These are phyloP conservation scores for Aspidiotus rigidus DNA, from an alignment of 2,888 invertebrate genomes.

Conservation along the genomic window DNA sequence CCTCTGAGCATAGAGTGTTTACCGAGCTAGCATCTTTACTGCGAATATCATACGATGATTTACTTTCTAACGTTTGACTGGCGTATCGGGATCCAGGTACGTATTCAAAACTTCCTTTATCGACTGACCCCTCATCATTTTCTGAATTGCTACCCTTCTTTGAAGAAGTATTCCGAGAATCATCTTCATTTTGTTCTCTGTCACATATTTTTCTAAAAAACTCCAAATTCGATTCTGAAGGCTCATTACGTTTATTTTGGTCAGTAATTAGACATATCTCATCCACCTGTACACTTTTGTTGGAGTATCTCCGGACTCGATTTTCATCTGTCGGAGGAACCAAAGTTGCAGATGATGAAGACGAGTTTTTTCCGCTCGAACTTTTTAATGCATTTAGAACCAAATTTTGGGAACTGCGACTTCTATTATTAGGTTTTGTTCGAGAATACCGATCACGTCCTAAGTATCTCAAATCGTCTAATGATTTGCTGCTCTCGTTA, in stretches of 20 bases:
- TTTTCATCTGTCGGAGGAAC: conserved; percentile 12
- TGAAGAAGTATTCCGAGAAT: background rate
- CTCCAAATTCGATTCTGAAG: background rate
- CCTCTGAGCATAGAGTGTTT: conserved; percentile 48
- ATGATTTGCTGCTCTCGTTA: conserved; percentile 17
- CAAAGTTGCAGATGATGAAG: conserved; percentile 16
- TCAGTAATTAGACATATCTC: background rate
- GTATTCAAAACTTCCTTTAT: conserved; percentile 42
- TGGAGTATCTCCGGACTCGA: conserved; percentile 9
- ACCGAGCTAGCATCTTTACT: conserved; percentile 38
- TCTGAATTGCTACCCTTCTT: conserved; percentile 5
- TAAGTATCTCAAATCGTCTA: conserved; percentile 17
- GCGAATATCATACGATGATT: conserved; percentile 35
- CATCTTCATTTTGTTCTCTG: background rate
- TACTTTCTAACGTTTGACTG: conserved; percentile 41
- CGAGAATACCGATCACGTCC: background rate
- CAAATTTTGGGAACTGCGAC: conserved; percentile 21
- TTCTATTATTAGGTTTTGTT: background rate
- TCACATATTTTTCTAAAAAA: background rate
- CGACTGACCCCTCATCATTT: conserved; percentile 39
- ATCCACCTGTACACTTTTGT: conserved; percentile 20
- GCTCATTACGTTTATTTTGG: background rate
- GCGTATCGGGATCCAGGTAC: conserved; percentile 50
- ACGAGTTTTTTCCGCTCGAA: conserved; percentile 11
- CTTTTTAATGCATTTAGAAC: background rate